Base-by-base conservation (phyloP, 2,888 invertebrate genomes). In the Agrilus cyanescens region DNA sequence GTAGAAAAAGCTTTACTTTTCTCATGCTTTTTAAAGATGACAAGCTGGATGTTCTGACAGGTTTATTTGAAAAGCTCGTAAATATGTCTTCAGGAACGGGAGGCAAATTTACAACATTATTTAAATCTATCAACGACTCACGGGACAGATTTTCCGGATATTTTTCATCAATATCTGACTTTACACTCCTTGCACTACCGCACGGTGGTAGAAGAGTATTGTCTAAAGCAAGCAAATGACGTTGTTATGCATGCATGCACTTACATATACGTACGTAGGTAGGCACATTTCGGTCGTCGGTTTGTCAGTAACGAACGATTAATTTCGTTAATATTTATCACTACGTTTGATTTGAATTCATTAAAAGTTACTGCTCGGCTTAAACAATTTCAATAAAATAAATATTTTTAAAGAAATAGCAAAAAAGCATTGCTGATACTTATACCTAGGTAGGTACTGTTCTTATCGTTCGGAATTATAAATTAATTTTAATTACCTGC, bases 81-180 rank as follows among this genome's bases (percentile, higher is more conserved):
- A 69, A 69, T 36, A 65, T 67, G 48, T 69, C 68, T 56, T 70
- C 70, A 1, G 69, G 70, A 1, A 70, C 69, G 2, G 69, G 60
- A 3, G 69, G 68, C 38, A 70, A 54, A 55, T 67, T 68, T 0
- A 60, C 58, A 2, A 68, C 62, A 41, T 58, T 65, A 46, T 63
- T 64, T 14, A 68, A 52, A 51, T 69, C 69, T 16, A 69, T 65
- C 13, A 67, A 51, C 4, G 68, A 69, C 46, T 69, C 68, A 31
- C 63, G 57, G 3, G 69, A 68, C 53, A 66, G 59, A 53, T 65
- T 67, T 47, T 69, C 69, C 1, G 70, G 70, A 55, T 69, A 70
- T 50, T 68, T 69, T 53, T 69, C 69, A 46, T 69, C 66, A 3
- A 68, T 52, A 44, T 68, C 68, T n/a, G 61, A 62, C 45, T 65